phyloP scores from a whole-genome alignment of 2,888 invertebrate species.

The Pristionchus exspectatus region DNA sequence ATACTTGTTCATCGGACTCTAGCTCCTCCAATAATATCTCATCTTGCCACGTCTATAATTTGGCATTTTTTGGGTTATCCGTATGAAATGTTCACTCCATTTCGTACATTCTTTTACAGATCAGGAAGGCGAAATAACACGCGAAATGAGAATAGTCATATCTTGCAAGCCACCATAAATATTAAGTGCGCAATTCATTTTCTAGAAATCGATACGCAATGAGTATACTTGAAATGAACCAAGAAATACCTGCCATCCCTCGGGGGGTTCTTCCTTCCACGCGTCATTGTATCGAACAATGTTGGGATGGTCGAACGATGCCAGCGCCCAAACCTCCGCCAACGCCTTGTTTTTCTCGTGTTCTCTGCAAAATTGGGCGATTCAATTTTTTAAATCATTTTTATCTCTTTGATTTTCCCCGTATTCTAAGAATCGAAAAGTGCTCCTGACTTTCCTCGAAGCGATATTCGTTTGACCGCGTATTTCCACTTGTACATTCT shows the following conservation, averaged over 20 bases:
- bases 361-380: not conserved
- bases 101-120: too few relatives aligned
- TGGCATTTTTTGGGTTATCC: too few relatives aligned
- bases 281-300: not conserved
- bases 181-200: too few relatives aligned
- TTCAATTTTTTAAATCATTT: not conserved
- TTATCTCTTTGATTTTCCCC: not conserved
- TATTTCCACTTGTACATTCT: not conserved
- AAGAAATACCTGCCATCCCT: slow-evolving; percentile 14
- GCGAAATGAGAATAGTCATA: too few relatives aligned
- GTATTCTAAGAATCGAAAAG: not conserved
- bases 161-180: too few relatives aligned
- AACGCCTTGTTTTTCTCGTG: not conserved
- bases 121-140: too few relatives aligned
- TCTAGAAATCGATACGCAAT: not conserved
- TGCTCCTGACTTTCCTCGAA: not conserved
- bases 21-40: not conserved
- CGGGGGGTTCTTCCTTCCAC: not conserved
- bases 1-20: not conserved
- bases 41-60: not conserved
- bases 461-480: not conserved
- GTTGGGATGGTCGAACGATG: not conserved
- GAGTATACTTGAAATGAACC: not conserved
- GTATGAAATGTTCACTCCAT: too few relatives aligned
- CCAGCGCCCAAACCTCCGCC: not conserved